phyloP scores from a whole-genome alignment of 2,797 vertebrate genomes.

The Channa striata region DNA sequence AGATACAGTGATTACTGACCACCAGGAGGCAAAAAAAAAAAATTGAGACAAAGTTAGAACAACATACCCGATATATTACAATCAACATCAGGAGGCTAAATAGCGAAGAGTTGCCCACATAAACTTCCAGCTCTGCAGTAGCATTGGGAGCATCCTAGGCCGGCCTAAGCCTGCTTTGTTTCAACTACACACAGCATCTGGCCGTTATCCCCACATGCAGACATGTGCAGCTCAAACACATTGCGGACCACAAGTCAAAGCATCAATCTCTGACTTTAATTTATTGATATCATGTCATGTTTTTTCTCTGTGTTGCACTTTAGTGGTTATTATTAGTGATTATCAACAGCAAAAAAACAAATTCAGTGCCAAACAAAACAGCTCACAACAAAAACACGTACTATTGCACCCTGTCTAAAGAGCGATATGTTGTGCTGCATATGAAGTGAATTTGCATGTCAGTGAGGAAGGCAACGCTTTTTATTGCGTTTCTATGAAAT shows the following conservation, averaged over 20 bases:
- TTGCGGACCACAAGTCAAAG: conserved; percentile 4
- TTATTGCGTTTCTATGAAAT: conserved; percentile 35
- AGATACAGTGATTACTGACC: conserved; percentile 25
- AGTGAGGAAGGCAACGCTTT: conserved; percentile 28
- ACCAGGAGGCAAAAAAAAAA: conserved; percentile 27
- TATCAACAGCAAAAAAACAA: conserved; percentile 6
- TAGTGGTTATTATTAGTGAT: not conserved
- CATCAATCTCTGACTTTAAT: conserved; percentile 9
- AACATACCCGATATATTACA: conserved; percentile 25
- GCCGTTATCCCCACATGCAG: not conserved
- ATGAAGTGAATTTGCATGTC: conserved; percentile 24
- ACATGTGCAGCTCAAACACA: conserved; percentile 1
- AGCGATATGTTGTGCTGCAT: conserved; percentile 9
- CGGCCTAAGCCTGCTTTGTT: too few species aligned
- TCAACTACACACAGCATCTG: not conserved
- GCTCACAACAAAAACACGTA: not conserved
- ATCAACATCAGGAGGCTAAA: conserved; percentile 27
- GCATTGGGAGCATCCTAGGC: conserved; percentile 26
- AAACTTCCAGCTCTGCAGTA: conserved; percentile 28
- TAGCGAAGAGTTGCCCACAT: conserved; percentile 34
- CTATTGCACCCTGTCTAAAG: not conserved
- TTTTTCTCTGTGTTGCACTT: not conserved
- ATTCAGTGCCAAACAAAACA: not conserved
- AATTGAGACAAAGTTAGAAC: conserved; percentile 5
- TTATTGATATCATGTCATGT: not conserved